Evolutionary conservation across 2,888 invertebrate species (phyloP).

Genomic region (Cybosia mesomella): DNA sequence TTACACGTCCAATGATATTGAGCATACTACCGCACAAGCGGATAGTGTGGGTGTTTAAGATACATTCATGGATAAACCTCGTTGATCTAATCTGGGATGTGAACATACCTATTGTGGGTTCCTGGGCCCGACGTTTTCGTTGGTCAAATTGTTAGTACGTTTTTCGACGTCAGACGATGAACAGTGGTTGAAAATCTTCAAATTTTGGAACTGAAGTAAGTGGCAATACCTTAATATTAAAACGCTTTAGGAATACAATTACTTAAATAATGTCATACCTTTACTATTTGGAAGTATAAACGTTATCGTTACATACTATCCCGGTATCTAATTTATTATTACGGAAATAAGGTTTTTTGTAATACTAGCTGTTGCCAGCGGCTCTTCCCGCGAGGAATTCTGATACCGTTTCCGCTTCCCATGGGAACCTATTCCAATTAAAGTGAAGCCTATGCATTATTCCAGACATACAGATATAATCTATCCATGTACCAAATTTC

Average conservation of each 20-base stretch:
- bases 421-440: no score
- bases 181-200: not conserved
- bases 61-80: not conserved
- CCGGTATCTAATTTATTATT: no score
- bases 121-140: not conserved
- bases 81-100: conserved; percentile 1
- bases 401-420: no score
- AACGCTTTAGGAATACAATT: not conserved
- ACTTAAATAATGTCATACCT: not conserved
- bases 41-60: not conserved
- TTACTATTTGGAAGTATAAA: not conserved
- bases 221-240: not conserved
- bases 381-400: no score
- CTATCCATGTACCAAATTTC: no score
- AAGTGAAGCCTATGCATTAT: no score
- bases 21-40: not conserved
- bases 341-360: no score
- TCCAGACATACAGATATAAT: no score
- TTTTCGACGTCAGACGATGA: conserved; percentile 1
- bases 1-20: not conserved
- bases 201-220: not conserved
- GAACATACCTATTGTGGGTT: not conserved
- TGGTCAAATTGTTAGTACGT: not conserved
- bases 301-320: not conserved
- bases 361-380: no score